Evolutionary conservation across 2,888 invertebrate genomes (phyloP).

Genomic region (Platycnemis pennipes): DNA sequence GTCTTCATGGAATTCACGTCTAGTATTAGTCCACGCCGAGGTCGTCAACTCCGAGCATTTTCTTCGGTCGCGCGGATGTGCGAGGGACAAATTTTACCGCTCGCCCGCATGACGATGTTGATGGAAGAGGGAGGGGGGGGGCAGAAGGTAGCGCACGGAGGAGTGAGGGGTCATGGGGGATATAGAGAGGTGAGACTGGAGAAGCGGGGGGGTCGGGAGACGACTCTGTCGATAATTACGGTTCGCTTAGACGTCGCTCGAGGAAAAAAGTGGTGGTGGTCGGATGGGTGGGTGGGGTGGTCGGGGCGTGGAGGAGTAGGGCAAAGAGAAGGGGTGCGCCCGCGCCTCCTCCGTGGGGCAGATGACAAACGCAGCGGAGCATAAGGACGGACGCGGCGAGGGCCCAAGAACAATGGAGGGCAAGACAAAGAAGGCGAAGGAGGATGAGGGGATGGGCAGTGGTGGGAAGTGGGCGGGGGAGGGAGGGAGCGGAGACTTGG

Average conservation of each 20-base stretch:
- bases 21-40: background rate
- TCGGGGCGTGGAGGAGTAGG: too few relatives aligned
- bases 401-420: slow-evolving; percentile 57
- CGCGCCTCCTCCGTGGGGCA: slow-evolving; percentile 49
- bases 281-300: background rate
- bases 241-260: slow-evolving; percentile 52
- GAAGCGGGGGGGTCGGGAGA: background rate
- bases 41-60: background rate
- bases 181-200: background rate
- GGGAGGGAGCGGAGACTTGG: background rate
- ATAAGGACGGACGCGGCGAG: slow-evolving; percentile 56
- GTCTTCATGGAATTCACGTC: background rate
- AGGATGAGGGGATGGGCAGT: background rate
- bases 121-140: background rate
- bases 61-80: background rate
- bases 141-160: background rate
- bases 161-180: background rate
- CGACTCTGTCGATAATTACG: slow-evolving; percentile 54
- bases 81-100: slow-evolving; percentile 6
- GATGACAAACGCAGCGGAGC: slow-evolving; percentile 66
- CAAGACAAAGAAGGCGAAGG: slow-evolving; percentile 55
- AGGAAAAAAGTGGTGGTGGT: slow-evolving; percentile 13
- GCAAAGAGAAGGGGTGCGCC: background rate
- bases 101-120: background rate
- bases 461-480: slow-evolving; percentile 18